Conservation (phyloP, 2,113 vertebrate genomes). For the Lagenorhynchus albirostris region DNA sequence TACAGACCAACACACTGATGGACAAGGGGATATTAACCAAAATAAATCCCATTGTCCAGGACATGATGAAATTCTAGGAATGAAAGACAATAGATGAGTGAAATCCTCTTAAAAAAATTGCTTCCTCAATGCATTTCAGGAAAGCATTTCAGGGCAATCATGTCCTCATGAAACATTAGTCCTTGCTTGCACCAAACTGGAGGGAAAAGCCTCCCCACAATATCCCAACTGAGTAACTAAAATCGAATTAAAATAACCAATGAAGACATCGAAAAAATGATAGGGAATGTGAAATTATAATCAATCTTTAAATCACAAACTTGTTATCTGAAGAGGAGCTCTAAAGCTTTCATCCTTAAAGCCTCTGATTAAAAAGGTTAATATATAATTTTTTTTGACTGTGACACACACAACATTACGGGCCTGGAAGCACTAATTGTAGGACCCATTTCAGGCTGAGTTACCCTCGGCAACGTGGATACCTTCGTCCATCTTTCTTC, state of each 20-base stretch:
- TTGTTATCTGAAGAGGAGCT: neutral
- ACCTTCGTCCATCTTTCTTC: neutral
- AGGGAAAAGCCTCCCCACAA: neutral
- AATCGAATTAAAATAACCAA: neutral
- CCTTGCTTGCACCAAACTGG: neutral
- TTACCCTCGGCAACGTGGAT: accelerated
- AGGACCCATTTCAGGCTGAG: neutral
- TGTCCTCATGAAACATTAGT: accelerated
- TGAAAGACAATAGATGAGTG: neutral
- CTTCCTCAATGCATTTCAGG: too few relatives aligned
- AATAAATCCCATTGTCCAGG: neutral
- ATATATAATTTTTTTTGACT: neutral
- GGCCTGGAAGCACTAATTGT: too few relatives aligned
- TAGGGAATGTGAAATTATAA: neutral
- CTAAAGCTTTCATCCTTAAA: neutral
- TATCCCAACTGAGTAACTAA: neutral
- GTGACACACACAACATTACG: too few relatives aligned
- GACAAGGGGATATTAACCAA: neutral
- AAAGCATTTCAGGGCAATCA: neutral
- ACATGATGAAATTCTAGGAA: neutral
- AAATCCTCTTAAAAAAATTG: neutral
- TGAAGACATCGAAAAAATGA: neutral
- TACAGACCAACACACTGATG: neutral
- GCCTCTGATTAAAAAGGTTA: neutral
- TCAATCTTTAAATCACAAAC: neutral